A percentile compares a stretch with the other conserved stretches of the same genome.
Conservation (phyloP, 2,113 vertebrate genomes). For the Chamaetylas fuelleborni region DNA sequence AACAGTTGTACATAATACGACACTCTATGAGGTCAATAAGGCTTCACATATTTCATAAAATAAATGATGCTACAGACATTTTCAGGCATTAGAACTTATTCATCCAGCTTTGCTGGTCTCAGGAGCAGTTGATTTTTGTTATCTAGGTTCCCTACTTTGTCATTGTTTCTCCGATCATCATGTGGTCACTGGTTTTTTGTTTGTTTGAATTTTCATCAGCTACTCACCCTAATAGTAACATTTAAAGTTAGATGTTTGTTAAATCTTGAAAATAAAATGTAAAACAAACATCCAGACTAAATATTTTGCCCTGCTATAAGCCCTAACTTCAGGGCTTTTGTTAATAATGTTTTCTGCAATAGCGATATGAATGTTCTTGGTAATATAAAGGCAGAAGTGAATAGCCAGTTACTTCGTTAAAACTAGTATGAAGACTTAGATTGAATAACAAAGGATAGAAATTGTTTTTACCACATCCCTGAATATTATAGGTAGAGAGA, state of each 20-base stretch:
- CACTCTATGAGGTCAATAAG: not conserved
- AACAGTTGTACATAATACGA: not conserved
- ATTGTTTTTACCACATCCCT: not conserved
- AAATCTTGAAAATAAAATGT: not conserved
- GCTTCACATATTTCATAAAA: not conserved
- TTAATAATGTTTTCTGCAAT: not conserved
- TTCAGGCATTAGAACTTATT: not conserved
- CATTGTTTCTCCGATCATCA: not conserved
- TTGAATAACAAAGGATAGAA: not conserved
- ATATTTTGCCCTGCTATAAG: not conserved
- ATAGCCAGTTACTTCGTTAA: not conserved
- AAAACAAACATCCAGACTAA: not conserved
- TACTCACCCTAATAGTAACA: not conserved
- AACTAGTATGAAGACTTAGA: not conserved
- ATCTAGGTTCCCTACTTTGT: not conserved
- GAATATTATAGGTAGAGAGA: not conserved
- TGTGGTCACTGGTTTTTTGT: fast-evolving
- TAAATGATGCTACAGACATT: not conserved
- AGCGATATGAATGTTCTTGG: not conserved
- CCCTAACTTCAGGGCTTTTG: not conserved
- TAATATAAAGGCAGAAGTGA: not conserved
- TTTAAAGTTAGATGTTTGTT: not conserved
- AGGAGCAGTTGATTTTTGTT: not conserved
- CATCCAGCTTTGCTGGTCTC: not conserved
- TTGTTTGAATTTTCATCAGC: not conserved